Evolutionary conservation across 2,113 vertebrate genomes (phyloP).

Genomic region (Otus sunia): DNA sequence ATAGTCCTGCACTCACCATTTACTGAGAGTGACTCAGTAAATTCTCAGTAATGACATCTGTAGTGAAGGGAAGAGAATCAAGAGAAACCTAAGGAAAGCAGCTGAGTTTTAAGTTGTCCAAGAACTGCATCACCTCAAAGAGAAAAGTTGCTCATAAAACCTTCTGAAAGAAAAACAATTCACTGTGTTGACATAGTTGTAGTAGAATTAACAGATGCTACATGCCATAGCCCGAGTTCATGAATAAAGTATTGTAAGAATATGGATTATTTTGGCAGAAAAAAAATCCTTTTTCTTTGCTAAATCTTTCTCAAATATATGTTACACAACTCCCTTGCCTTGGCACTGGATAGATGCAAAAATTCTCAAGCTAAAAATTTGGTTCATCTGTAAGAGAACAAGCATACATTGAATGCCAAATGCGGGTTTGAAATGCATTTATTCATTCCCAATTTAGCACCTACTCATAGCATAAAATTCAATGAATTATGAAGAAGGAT

Average conservation of each 20-base stretch:
- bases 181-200: not conserved
- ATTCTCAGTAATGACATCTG: conserved; percentile 4
- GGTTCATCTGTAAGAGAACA: conserved; percentile 35
- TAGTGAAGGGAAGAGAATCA: conserved; percentile 47
- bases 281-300: conserved; percentile 27
- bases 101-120: conserved; percentile 8
- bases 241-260: not conserved
- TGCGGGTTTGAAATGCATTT: conserved; percentile 28
- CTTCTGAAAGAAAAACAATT: not conserved
- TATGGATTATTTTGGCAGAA: not conserved
- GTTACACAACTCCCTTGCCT: not conserved
- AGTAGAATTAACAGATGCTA: conserved; percentile 18
- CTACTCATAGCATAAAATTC: conserved; percentile 52
- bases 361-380: conserved; percentile 28
- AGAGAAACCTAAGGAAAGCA: conserved; percentile 15
- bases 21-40: conserved; percentile 19
- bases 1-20: not conserved
- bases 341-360: conserved; percentile 42
- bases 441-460: conserved; percentile 62
- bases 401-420: conserved; percentile 32
- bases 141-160: conserved; percentile 32
- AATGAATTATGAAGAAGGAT: conserved; percentile 30
- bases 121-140: conserved; percentile 27
- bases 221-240: not conserved
- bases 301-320: conserved; percentile 22